Conservation (phyloP, 2,888 invertebrate species). For the Ctena decussata region DNA sequence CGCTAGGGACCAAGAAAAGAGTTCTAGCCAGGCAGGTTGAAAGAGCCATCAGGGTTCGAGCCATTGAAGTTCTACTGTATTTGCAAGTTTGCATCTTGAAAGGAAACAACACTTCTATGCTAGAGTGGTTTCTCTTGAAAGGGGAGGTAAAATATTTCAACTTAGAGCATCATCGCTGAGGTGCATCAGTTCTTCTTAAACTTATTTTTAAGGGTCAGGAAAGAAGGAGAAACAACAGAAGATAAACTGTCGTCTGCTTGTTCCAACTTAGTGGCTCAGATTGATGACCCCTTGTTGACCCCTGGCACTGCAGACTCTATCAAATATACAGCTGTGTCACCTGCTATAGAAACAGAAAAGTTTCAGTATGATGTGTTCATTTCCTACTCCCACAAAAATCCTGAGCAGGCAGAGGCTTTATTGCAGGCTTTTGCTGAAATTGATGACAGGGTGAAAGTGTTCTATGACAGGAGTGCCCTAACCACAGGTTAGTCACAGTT, state of each 20-base stretch:
- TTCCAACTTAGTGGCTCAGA: conserved; percentile 41
- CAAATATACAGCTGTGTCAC: neutral
- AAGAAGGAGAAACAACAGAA: conserved; percentile 67
- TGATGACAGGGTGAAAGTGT: conserved; percentile 77
- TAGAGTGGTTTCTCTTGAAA: too few species aligned
- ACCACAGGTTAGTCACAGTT: conserved; percentile 79
- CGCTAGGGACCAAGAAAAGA: too few species aligned
- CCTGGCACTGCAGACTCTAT: neutral
- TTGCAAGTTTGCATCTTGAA: too few species aligned
- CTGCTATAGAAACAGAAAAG: conserved; percentile 2
- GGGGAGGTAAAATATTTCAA: too few species aligned
- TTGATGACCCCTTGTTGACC: conserved; percentile 10
- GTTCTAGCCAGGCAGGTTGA: too few species aligned
- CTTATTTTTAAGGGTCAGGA: conserved; percentile 53
- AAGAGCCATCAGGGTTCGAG: too few species aligned
- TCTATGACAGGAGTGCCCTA: conserved; percentile 84
- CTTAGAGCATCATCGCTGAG: too few species aligned
- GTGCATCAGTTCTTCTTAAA: too few species aligned
- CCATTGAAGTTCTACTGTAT: too few species aligned
- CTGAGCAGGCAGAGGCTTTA: conserved; percentile 73
- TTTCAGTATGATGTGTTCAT: conserved; percentile 83
- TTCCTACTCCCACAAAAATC: conserved; percentile 82
- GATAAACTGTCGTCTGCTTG: conserved; percentile 66
- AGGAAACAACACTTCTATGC: too few species aligned
- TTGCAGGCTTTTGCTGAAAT: conserved; percentile 67